These are phyloP conservation scores for Drosophila borealis DNA, from an alignment of 2,888 invertebrate genomes.

Conservation along the genomic window DNA sequence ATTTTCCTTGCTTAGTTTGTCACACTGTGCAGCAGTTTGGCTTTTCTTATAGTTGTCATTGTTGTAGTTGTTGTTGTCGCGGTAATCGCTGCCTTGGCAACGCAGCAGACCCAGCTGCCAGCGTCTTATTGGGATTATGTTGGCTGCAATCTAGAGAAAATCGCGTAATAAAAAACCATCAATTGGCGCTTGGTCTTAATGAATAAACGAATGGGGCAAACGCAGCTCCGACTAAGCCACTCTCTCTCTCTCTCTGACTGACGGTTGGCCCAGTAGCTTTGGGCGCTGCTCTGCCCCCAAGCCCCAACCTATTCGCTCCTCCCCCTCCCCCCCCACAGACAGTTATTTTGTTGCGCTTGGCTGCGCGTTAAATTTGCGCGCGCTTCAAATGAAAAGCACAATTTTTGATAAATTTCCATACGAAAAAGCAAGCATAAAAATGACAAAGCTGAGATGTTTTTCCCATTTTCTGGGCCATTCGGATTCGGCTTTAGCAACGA, in stretches of 20 bases:
- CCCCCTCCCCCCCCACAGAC: not conserved
- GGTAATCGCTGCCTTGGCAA: slow-evolving; percentile 56
- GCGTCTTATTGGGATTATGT: slow-evolving; percentile 73
- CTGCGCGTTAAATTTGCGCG: slow-evolving; percentile 70
- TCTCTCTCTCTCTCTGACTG: slow-evolving; percentile 41
- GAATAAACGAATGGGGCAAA: slow-evolving; percentile 51
- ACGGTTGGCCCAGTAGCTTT: slow-evolving; percentile 30
- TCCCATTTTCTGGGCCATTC: slow-evolving; percentile 41
- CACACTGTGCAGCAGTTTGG: slow-evolving; percentile 43
- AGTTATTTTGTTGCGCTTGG: slow-evolving; percentile 66
- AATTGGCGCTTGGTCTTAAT: slow-evolving; percentile 71
- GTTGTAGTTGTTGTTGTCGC: slow-evolving; percentile 22
- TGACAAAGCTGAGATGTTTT: slow-evolving; percentile 72
- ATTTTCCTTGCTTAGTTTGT: slow-evolving; percentile 25
- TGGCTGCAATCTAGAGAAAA: slow-evolving; percentile 59
- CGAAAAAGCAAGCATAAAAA: slow-evolving; percentile 54
- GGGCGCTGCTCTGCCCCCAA: slow-evolving; percentile 21
- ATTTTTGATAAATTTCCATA: slow-evolving; percentile 64
- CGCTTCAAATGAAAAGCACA: slow-evolving; percentile 41
- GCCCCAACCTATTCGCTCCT: not conserved
- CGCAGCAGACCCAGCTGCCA: slow-evolving; percentile 46
- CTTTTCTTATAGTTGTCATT: slow-evolving; percentile 29
- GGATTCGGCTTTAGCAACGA: slow-evolving; percentile 9
- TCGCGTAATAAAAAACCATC: slow-evolving; percentile 70
- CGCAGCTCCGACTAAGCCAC: slow-evolving; percentile 61